Conservation (phyloP, 2,113 vertebrate genomes). For the Natator depressus region DNA sequence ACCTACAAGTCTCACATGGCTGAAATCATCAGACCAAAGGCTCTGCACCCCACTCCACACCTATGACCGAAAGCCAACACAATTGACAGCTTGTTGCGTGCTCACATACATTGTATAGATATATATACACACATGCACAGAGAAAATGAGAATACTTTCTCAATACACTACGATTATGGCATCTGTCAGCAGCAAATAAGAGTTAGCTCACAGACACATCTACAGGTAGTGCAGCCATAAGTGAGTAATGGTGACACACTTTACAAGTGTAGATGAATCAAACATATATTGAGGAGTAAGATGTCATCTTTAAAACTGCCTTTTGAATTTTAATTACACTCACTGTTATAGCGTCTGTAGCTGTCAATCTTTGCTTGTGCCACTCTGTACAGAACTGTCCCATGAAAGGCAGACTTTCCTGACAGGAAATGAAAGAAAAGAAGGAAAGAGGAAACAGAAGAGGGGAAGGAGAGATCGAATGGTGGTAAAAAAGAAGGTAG, state of each 20-base stretch:
- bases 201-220: slow-evolving; percentile 63
- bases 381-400: slow-evolving; percentile 85
- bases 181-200: slow-evolving; percentile 69
- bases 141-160: slow-evolving; percentile 62
- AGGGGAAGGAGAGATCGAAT: slow-evolving; percentile 72
- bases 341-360: slow-evolving; percentile 88
- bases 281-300: slow-evolving; percentile 70
- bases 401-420: slow-evolving; percentile 87
- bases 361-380: slow-evolving; percentile 83
- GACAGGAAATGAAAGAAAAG: slow-evolving; percentile 82
- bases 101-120: slow-evolving; percentile 9
- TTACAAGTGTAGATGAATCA: slow-evolving; percentile 63
- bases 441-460: slow-evolving; percentile 69
- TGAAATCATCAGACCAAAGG: background rate
- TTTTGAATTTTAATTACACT: slow-evolving; percentile 78
- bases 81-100: background rate
- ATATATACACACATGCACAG: slow-evolving; percentile 67
- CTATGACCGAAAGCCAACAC: background rate
- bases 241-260: slow-evolving; percentile 65
- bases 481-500: slow-evolving; percentile 80
- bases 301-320: slow-evolving; percentile 68
- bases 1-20: background rate
- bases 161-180: slow-evolving; percentile 57
- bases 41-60: background rate
- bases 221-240: slow-evolving; percentile 56